phyloP scores from a whole-genome alignment of 2,888 invertebrate genomes.

The Linyphia triangularis region DNA sequence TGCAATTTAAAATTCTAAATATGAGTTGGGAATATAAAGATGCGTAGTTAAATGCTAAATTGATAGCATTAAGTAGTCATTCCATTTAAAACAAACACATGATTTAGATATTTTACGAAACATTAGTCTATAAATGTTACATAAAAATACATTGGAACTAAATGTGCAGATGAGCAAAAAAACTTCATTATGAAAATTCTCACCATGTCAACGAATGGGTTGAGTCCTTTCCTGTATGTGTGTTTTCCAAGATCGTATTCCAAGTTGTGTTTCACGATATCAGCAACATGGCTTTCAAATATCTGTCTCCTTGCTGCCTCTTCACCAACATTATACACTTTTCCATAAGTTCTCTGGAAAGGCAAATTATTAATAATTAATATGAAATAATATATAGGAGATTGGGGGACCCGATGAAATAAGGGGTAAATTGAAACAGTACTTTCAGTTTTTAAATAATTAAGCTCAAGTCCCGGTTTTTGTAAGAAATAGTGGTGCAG shows the following conservation, averaged over 20 bases:
- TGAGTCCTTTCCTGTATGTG: conserved; percentile 70
- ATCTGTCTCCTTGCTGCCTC: conserved; percentile 52
- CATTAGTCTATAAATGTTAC: no score
- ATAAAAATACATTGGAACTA: no score
- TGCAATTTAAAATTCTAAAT: no score
- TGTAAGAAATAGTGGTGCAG: neutral
- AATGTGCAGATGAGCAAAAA: no score
- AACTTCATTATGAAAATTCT: neutral
- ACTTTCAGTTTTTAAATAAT: neutral
- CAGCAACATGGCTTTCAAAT: conserved; percentile 54
- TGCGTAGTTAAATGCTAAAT: no score
- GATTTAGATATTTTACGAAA: no score
- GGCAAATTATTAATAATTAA: neutral
- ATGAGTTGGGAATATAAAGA: no score
- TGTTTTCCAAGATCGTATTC: conserved; percentile 66
- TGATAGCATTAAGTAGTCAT: no score
- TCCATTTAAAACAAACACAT: no score
- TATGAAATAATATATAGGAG: neutral
- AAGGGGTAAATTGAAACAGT: neutral
- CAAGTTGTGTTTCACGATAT: conserved; percentile 68
- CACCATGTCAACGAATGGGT: conserved; percentile 73
- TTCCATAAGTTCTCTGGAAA: conserved; percentile 42
- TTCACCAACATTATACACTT: conserved; percentile 50
- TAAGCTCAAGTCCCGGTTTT: neutral
- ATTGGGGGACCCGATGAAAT: neutral